Evolutionary conservation across 2,888 invertebrate genomes (phyloP).

Genomic region (Flabesymbios commensalis): DNA sequence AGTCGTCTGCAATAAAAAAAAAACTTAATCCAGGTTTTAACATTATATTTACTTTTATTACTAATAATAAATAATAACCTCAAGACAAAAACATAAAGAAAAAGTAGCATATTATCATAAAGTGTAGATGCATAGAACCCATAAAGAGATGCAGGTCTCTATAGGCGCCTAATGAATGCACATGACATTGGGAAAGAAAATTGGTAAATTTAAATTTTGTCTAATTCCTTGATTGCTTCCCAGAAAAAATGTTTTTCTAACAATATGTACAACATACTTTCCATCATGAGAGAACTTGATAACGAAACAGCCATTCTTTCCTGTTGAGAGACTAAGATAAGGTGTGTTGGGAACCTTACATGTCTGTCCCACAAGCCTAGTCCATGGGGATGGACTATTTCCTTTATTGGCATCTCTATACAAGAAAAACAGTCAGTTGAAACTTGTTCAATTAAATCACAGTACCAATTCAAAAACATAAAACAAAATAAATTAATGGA

Average conservation of each 20-base stretch:
- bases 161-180: neutral
- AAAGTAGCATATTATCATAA: no score
- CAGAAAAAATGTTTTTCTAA: no score
- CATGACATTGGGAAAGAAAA: neutral
- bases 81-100: no score
- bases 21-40: no score
- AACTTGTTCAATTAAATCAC: no score
- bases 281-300: constrained; percentile 61
- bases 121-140: no score
- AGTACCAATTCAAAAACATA: no score
- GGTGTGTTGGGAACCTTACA: constrained; percentile 69
- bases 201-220: no score
- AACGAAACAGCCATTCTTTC: constrained; percentile 57
- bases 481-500: no score
- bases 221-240: no score
- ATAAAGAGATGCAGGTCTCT: neutral
- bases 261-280: constrained; percentile 38
- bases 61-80: no score
- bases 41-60: no score
- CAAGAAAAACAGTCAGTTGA: neutral
- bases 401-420: neutral
- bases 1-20: constrained; percentile 31
- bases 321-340: constrained; percentile 47
- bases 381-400: constrained; percentile 60
- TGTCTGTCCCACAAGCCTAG: constrained; percentile 66